Evolutionary conservation across 2,113 vertebrate species (phyloP).

Genomic region (Tor tambroides): DNA sequence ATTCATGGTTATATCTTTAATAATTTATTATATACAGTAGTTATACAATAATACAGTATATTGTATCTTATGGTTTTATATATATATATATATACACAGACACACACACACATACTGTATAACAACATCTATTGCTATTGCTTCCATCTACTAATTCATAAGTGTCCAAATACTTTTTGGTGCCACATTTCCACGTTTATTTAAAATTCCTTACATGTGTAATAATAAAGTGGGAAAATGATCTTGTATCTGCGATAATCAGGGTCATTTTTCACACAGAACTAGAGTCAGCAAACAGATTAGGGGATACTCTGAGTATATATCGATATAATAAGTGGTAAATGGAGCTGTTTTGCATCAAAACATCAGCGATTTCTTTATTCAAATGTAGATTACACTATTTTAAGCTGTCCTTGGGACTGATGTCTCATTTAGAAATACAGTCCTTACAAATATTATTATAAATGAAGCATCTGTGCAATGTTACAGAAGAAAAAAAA

Average conservation of each 20-base stretch:
- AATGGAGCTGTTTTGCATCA: not conserved
- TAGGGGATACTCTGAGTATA: not conserved
- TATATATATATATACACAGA: no score
- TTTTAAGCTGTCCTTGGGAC: conserved; percentile 40
- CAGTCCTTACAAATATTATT: conserved; percentile 45
- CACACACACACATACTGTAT: no score
- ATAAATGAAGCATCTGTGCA: conserved; percentile 52
- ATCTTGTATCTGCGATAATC: not conserved
- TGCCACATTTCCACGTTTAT: not conserved
- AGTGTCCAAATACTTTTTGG: not conserved
- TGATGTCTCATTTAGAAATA: conserved; percentile 54
- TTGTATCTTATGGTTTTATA: no score
- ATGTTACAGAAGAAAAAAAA: conserved; percentile 46
- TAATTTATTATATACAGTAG: not conserved
- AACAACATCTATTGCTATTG: not conserved
- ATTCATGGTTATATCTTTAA: conserved; percentile 15
- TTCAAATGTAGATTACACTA: conserved; percentile 13
- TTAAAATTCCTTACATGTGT: not conserved
- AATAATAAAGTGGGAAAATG: not conserved
- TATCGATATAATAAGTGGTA: not conserved
- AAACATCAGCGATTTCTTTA: not conserved
- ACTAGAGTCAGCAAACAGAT: not conserved
- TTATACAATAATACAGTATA: no score
- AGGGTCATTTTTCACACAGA: not conserved
- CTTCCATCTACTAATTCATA: not conserved